Conservation (phyloP, 2,797 vertebrate species). For the Sebastes ruberrimus region DNA sequence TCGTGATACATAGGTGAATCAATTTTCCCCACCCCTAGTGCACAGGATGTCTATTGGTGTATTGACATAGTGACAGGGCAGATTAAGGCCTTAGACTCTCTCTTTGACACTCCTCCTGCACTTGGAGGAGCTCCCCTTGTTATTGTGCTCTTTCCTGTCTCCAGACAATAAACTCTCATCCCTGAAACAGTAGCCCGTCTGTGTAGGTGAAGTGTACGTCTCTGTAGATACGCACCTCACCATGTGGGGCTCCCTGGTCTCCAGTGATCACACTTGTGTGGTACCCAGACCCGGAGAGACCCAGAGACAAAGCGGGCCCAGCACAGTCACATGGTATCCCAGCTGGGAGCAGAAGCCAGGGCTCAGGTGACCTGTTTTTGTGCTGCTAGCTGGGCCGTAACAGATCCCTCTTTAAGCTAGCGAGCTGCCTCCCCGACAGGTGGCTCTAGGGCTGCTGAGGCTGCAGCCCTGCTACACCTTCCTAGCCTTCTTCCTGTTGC, state of each 20-base stretch:
- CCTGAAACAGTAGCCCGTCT: conserved; percentile 30
- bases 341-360: conserved; percentile 68
- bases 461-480: conserved; percentile 27
- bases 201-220: conserved; percentile 13
- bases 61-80: conserved; percentile 32
- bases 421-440: conserved; percentile 65
- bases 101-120: background rate
- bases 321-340: conserved; percentile 67
- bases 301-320: conserved; percentile 54
- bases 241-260: conserved; percentile 31
- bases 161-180: conserved; percentile 23
- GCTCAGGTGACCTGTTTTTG: conserved; percentile 83
- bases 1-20: no score
- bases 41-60: conserved; percentile 21
- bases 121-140: conserved; percentile 13
- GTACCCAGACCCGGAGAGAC: conserved; percentile 64
- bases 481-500: conserved; percentile 42
- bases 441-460: conserved; percentile 60
- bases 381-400: conserved; percentile 73
- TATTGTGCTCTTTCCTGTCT: conserved; percentile 30
- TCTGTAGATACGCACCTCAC: conserved; percentile 14
- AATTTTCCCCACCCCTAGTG: background rate
- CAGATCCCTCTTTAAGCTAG: conserved; percentile 70
- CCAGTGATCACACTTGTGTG: conserved; percentile 59
- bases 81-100: conserved; percentile 32